These are phyloP conservation scores for Stichopus chloronotus DNA, from an alignment of 35 echinoderm and acorn worm genomes.

Conservation along the genomic window DNA sequence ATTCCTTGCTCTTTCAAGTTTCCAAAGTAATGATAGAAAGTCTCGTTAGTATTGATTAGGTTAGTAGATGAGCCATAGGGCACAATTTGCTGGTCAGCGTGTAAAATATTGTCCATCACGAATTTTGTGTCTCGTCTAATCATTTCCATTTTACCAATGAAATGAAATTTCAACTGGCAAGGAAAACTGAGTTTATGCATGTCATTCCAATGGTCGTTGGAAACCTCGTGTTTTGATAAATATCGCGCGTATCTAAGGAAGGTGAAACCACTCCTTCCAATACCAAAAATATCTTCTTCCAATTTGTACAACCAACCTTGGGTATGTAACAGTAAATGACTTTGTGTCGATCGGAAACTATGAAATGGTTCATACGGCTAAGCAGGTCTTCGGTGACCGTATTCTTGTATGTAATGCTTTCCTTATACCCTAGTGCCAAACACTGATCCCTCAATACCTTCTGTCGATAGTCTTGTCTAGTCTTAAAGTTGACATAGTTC, in stretches of 20 bases:
- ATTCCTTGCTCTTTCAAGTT: not conserved
- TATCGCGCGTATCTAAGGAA: not conserved
- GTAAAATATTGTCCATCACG: not conserved
- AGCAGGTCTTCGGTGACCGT: not conserved
- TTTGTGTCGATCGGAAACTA: constrained; percentile 52
- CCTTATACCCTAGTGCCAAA: not conserved
- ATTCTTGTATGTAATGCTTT: not conserved
- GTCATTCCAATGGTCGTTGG: constrained; percentile 6
- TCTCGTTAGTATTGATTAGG: not conserved
- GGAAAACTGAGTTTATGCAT: not conserved
- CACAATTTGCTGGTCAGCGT: not conserved
- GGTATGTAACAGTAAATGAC: constrained; percentile 59
- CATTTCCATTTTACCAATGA: constrained; percentile 16
- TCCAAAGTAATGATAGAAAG: not conserved
- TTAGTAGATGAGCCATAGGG: not conserved
- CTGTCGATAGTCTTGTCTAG: not conserved
- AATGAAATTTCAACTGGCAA: not conserved
- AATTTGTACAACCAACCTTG: constrained; percentile 63
- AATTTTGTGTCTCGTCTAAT: constrained; percentile 5
- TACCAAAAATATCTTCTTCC: constrained; percentile 56
- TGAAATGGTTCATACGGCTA: constrained; percentile 2
- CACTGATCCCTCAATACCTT: not conserved
- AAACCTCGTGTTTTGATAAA: not conserved
- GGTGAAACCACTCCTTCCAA: constrained; percentile 15
- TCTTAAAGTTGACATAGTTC: not conserved